Evolutionary conservation across 2,797 vertebrate species (phyloP).

Genomic region (Silurus lanzhouensis): DNA sequence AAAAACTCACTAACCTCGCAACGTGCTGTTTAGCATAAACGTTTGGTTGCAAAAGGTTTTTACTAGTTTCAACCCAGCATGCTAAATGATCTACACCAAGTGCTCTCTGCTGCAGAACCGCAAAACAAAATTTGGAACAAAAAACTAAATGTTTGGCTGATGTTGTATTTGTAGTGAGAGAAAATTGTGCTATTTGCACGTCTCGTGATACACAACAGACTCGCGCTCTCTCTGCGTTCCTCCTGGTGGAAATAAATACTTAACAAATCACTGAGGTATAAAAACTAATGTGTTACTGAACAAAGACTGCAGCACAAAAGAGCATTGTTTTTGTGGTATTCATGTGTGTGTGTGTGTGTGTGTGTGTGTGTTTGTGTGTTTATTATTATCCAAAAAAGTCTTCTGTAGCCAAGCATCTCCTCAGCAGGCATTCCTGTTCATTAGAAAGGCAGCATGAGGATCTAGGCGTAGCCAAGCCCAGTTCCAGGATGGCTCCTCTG

Average conservation of each 20-base stretch:
- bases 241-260: slow-evolving; percentile 40
- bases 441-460: slow-evolving; percentile 52
- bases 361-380: slow-evolving; percentile 24
- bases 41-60: not conserved
- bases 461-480: slow-evolving; percentile 43
- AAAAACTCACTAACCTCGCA: slow-evolving; percentile 3
- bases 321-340: slow-evolving; percentile 34
- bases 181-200: slow-evolving; percentile 1
- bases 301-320: slow-evolving; percentile 16
- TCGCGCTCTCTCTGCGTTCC: slow-evolving; percentile 24
- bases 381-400: slow-evolving; percentile 19
- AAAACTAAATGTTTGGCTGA: not conserved
- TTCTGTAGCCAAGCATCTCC: slow-evolving; percentile 35
- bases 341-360: slow-evolving; percentile 5
- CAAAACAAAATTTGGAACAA: slow-evolving; percentile 12
- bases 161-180: not conserved
- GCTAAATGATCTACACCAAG: not conserved
- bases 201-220: slow-evolving; percentile 22
- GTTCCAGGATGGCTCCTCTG: slow-evolving; percentile 41
- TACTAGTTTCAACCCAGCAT: not conserved
- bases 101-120: not conserved
- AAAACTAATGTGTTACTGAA: slow-evolving; percentile 40
- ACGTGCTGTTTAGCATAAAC: not conserved
- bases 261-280: slow-evolving; percentile 23
- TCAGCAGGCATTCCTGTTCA: slow-evolving; percentile 50